Evolutionary conservation across 1,140 invertebrate genomes (phyloP).

Genomic region (Battus philenor): DNA sequence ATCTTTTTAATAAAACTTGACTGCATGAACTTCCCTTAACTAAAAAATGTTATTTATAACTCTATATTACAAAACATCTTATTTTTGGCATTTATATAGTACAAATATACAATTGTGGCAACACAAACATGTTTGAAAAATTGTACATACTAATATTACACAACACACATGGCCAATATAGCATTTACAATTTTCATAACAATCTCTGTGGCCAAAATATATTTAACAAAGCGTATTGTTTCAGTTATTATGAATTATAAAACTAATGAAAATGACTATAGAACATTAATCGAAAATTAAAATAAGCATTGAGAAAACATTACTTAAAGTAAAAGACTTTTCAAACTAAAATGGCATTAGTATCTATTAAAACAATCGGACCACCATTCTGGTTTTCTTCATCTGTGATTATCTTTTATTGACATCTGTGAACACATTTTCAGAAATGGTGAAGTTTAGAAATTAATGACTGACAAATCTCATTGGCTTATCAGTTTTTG

Average conservation of each 20-base stretch:
- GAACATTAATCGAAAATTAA: slow-evolving; percentile 3
- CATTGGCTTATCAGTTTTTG: too few relatives aligned
- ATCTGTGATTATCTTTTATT: too few relatives aligned
- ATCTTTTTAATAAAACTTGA: slow-evolving; percentile 3
- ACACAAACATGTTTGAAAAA: slow-evolving; percentile 14
- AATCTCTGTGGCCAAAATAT: slow-evolving; percentile 10
- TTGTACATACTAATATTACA: slow-evolving; percentile 4
- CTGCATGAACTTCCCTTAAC: slow-evolving; percentile 17
- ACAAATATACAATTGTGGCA: slow-evolving; percentile 43
- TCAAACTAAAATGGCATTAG: too few relatives aligned
- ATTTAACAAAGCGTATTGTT: slow-evolving; percentile 16
- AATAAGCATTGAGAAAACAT: not conserved
- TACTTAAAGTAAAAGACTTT: not conserved
- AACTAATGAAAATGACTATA: slow-evolving; percentile 10
- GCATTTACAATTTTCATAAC: slow-evolving; percentile 11
- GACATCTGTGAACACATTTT: too few relatives aligned
- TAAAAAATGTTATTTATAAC: slow-evolving; percentile 30
- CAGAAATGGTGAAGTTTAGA: too few relatives aligned
- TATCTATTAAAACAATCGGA: too few relatives aligned
- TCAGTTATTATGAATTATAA: slow-evolving; percentile 9
- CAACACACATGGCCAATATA: not conserved
- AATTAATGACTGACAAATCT: too few relatives aligned
- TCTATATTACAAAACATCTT: slow-evolving; percentile 39
- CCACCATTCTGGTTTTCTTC: too few relatives aligned
- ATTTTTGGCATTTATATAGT: slow-evolving; percentile 65